Evolutionary conservation across 1,140 invertebrate species (phyloP), one percentile per base, ranked within the genome.

Genomic region (Orius insidiosus): DNA sequence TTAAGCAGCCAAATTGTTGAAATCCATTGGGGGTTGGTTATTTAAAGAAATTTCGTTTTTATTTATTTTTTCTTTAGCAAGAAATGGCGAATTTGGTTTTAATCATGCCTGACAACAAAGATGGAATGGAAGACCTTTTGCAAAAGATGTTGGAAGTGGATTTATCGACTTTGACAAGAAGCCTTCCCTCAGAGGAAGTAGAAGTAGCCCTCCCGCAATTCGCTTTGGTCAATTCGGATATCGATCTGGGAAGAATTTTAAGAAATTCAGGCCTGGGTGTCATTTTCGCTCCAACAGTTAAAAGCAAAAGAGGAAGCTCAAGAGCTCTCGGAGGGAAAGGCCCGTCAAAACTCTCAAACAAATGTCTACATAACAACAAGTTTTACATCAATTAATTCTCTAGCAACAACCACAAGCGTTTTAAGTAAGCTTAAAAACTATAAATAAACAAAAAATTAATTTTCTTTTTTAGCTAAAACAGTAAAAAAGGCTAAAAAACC

Each of bases 361-460:
- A 57, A 57, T 39, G 54, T 55, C 9, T 61, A 56, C 41, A 59
- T 61, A 34, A 54, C 56, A 18, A 59, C 58, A 4, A 58, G 58
- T 18, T 61, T 60, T 43, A 53, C 55, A 7, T 51, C 58, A 8
- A 49, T 61, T 6, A 60, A 60, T 38, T 58, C 59, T 4, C 55
- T 60, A n/a, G 55, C 52, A 4, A 55, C 56, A 5, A 48, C n/a
- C 53, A 39, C 46, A 5, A 40, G 51, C n/a, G 45, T 52, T 33
- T 42, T 58, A 33, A 46, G 57, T 58, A 49, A 50, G 46, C 48
- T 13, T 16, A 5, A 6, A 3, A 35, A 36, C 18, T 7, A 3
- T 47, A 18, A 10, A 24, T 24, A 32, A 32, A 2, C 13, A n/a
- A 11, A 6, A 16, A 35, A 30, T 6, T 19, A 3, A 40, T 8